phyloP scores from a whole-genome alignment of 2,113 vertebrate genomes.

The Mungos mungo region DNA sequence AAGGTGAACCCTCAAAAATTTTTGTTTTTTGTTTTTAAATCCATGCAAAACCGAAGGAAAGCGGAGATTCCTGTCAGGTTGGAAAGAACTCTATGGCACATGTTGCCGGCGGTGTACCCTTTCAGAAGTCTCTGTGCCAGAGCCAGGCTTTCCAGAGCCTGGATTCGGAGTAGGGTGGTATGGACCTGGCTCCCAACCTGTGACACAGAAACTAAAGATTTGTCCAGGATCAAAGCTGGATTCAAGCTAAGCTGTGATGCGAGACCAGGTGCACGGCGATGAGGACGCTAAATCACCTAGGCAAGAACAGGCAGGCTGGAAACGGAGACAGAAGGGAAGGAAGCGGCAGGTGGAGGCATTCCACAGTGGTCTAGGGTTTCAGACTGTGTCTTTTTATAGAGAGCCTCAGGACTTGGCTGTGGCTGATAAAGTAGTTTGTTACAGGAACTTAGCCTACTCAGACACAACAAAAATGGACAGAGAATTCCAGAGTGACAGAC shows the following conservation, averaged over 20 bases:
- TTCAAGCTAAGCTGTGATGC: conserved; percentile 11
- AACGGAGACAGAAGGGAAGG: background rate
- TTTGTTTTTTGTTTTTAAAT: background rate
- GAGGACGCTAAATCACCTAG: conserved; percentile 48
- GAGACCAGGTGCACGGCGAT: conserved; percentile 62
- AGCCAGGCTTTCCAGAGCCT: background rate
- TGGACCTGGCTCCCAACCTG: background rate
- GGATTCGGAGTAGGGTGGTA: background rate
- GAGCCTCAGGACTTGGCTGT: conserved; percentile 28
- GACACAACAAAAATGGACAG: conserved; percentile 2
- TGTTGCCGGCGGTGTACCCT: background rate
- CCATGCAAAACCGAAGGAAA: background rate
- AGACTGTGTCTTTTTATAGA: conserved; percentile 23
- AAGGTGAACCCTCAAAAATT: background rate
- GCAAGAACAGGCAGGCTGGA: background rate
- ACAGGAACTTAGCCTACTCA: background rate
- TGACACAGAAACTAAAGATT: conserved; percentile 1
- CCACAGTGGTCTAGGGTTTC: background rate
- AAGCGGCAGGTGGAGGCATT: background rate
- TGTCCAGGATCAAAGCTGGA: conserved; percentile 38
- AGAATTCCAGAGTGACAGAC: background rate
- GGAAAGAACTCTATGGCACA: background rate
- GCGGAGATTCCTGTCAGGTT: background rate
- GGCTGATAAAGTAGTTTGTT: background rate
- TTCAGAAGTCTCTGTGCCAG: background rate